Evolutionary conservation across 2,888 invertebrate species (phyloP), one percentile per base, ranked within the genome.

Genomic region (Rapana venosa): DNA sequence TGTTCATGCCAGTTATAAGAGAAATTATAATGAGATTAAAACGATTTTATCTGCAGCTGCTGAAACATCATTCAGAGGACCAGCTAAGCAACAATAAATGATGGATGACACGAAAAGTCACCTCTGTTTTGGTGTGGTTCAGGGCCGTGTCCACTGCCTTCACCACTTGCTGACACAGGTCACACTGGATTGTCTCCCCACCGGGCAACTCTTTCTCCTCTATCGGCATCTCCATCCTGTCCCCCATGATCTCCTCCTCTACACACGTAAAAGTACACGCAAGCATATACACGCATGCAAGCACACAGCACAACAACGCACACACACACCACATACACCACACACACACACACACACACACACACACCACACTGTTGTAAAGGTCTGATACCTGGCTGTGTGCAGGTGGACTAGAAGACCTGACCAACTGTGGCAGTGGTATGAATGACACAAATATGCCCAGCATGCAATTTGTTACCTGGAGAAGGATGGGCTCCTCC

Each of bases 121-220:
- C 94, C 86, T 92, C 61, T 0, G 93, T 93, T n/a, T 83, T 87
- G 87, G 92, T 92, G 8, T 91, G 70, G 11, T 87, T 83, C 0
- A 93, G 61, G 30, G 91, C 22, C 32, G 56, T 89, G 56, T 92
- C 92, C 17, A 94, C 20, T 22, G 92, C 85, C 32, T 86, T 74
- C 88, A 92, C 90, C 0, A 91, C 88, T 8, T 87, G 5, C 90
- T 92, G 81, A 90, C 94, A 94, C 1, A 91, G 22, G 2, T 66
- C 56, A 89, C 93, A 93, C 84, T 83, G 74, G 30, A 74, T 30
- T 20, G 74, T n/a, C 26, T 70, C n/a, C 36, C n/a, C n/a, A 26
- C 15, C 5, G 2, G 4, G 15, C 74, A 8, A 22, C 15, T n/a
- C 74, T 11, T 87, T 20, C 74, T 74, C 36, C 87, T 47, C 47